Conservation (phyloP, 1,140 invertebrate species). For the Bombus ignitus region DNA sequence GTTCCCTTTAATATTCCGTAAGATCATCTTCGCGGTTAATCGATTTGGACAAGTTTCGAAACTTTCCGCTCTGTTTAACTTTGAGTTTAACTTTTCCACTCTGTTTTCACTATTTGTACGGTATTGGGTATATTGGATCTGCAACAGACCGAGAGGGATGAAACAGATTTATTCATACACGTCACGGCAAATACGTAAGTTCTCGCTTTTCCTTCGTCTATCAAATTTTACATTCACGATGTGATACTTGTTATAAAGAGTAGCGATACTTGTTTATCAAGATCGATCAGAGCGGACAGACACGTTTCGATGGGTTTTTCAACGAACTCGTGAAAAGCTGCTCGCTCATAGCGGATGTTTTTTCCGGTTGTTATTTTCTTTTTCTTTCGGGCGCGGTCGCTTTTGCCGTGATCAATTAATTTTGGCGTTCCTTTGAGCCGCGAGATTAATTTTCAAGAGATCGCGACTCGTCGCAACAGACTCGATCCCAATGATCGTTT, state of each 20-base stretch:
- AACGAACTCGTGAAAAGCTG: not conserved
- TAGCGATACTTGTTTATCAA: too few relatives aligned
- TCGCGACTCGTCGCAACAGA: not conserved
- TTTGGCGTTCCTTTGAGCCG: not conserved
- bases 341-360: not conserved
- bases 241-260: too few relatives aligned
- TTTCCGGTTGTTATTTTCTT: not conserved
- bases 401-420: not conserved
- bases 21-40: not conserved
- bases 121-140: not conserved
- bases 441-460: slow-evolving; percentile 14
- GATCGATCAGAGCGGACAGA: too few relatives aligned
- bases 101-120: not conserved
- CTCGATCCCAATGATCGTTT: not conserved
- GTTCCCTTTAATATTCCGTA: too few relatives aligned
- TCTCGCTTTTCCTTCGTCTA: too few relatives aligned
- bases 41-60: not conserved
- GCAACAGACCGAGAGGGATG: not conserved
- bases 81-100: not conserved
- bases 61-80: not conserved
- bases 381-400: not conserved
- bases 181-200: too few relatives aligned
- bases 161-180: too few relatives aligned
- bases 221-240: too few relatives aligned
- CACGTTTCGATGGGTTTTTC: not conserved